These are phyloP conservation scores for Callocephalon fimbriatum DNA, from an alignment of 2,113 vertebrate species.

Conservation along the genomic window DNA sequence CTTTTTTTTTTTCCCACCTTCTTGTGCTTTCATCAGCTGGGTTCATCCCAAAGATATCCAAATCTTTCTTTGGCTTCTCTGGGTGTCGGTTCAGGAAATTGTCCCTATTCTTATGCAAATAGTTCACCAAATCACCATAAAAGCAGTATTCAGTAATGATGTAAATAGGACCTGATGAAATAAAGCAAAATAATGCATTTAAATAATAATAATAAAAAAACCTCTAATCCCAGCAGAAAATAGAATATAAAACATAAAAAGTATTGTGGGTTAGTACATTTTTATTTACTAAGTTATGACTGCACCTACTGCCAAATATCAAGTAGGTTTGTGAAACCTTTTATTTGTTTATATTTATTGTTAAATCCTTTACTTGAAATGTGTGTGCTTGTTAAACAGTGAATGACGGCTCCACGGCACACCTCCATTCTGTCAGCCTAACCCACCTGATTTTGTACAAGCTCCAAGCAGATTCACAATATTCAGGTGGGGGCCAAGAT, in stretches of 20 bases:
- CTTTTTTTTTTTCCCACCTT: slow-evolving; percentile 76
- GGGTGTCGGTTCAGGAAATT: slow-evolving; percentile 88
- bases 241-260: neutral
- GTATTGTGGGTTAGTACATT: neutral
- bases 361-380: neutral
- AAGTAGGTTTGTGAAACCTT: neutral
- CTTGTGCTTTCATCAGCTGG: slow-evolving; percentile 93
- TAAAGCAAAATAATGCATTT: neutral
- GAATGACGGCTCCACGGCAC: neutral
- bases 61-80: slow-evolving; percentile 93
- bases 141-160: slow-evolving; percentile 99
- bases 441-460: slow-evolving; percentile 96
- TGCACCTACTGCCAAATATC: neutral
- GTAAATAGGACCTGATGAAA: slow-evolving; percentile 91
- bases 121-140: slow-evolving; percentile 97
- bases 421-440: neutral
- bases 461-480: slow-evolving; percentile 97
- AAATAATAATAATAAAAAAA: neutral
- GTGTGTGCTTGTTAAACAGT: neutral
- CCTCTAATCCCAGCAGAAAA: neutral
- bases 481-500: slow-evolving; percentile 95
- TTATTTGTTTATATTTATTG: neutral
- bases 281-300: neutral
- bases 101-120: slow-evolving; percentile 96
- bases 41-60: slow-evolving; percentile 97